phyloP scores from a whole-genome alignment of 2,888 invertebrate species.

The Drosophila nigricruria region DNA sequence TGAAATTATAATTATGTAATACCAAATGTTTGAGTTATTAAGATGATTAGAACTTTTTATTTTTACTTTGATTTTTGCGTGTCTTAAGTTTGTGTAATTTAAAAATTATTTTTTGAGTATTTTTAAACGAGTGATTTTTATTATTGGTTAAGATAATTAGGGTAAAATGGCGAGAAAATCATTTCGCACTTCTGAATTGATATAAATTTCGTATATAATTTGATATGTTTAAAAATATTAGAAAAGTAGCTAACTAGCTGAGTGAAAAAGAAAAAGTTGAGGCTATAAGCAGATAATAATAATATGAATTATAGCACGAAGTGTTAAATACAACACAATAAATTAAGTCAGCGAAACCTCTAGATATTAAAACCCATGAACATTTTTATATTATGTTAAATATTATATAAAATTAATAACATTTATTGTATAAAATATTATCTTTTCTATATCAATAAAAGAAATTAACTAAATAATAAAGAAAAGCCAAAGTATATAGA shows the following conservation, averaged over 20 bases:
- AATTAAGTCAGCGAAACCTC: no score
- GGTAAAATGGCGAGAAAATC: not conserved
- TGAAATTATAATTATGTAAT: slow-evolving; percentile 13
- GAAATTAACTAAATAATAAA: not conserved
- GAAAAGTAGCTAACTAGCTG: not conserved
- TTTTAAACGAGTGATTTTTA: not conserved
- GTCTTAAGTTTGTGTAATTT: not conserved
- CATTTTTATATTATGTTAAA: no score
- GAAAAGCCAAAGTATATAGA: fast-evolving
- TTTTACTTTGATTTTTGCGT: not conserved
- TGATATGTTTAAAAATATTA: not conserved
- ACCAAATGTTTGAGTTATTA: not conserved
- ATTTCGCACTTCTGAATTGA: not conserved
- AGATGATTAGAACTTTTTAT: not conserved
- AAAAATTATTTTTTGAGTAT: not conserved
- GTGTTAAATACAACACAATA: no score
- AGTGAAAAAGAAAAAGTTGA: not conserved
- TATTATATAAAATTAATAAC: not conserved
- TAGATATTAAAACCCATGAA: no score
- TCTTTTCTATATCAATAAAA: not conserved
- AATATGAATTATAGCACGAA: no score
- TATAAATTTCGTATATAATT: not conserved
- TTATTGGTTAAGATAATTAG: not conserved
- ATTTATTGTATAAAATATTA: not conserved
- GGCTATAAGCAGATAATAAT: no score